A percentile compares a stretch with the other conserved stretches of the same genome.
Evolutionary conservation across 2,888 invertebrate species (phyloP).

Genomic region (Plebejus argus): DNA sequence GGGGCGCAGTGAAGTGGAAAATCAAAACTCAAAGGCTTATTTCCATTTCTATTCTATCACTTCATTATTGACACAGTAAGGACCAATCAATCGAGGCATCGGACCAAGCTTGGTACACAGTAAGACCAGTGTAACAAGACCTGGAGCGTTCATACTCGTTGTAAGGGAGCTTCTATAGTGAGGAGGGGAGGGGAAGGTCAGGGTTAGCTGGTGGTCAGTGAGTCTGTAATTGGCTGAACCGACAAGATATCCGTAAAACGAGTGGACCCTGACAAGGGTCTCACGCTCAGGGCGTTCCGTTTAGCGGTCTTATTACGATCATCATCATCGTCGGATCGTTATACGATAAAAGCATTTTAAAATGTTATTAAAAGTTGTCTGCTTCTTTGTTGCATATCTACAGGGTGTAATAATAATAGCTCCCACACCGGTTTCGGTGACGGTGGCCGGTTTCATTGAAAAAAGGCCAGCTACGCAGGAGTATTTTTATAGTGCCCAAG

Average conservation of each 20-base stretch:
- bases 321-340: conserved; percentile 35
- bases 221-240: conserved; percentile 73
- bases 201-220: conserved; percentile 63
- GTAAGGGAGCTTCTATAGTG: background rate
- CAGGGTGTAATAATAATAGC: no score
- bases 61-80: conserved; percentile 68
- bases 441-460: no score
- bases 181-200: conserved; percentile 47
- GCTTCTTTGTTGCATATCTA: no score
- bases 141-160: conserved; percentile 43
- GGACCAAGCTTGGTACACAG: conserved; percentile 65
- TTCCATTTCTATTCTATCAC: conserved; percentile 49
- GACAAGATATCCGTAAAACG: conserved; percentile 77
- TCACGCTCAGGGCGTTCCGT: conserved; percentile 57
- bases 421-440: no score
- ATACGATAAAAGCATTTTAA: no score
- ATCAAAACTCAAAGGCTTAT: conserved; percentile 24
- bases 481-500: no score
- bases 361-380: no score
- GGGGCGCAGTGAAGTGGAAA: background rate
- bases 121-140: conserved; percentile 49
- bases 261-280: conserved; percentile 73
- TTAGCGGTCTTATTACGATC: conserved; percentile 52
- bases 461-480: no score
- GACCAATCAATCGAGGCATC: conserved; percentile 70